These are phyloP conservation scores for Tinea pellionella DNA, from an alignment of 2,888 invertebrate genomes.

Conservation along the genomic window DNA sequence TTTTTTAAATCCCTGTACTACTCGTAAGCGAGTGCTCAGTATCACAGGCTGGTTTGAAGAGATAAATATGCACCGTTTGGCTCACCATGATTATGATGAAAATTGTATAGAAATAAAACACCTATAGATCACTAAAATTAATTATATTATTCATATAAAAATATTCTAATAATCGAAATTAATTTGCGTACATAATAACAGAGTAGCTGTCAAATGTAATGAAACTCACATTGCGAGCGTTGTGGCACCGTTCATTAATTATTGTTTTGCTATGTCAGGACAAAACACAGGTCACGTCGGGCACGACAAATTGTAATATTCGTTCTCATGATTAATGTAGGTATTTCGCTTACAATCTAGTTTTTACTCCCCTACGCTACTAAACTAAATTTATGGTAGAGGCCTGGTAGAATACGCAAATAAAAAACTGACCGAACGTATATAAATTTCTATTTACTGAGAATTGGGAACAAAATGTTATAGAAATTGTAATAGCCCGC, in stretches of 20 bases:
- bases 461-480: too few species aligned
- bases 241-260: slow-evolving; percentile 11
- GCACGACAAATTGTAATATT: slow-evolving; percentile 9
- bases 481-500: too few species aligned
- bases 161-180: slow-evolving; percentile 1
- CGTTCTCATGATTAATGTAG: slow-evolving; percentile 10
- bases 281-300: slow-evolving; percentile 9
- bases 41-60: too few species aligned
- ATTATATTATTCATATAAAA: too few species aligned
- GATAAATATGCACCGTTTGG: too few species aligned
- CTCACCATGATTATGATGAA: too few species aligned
- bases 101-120: too few species aligned
- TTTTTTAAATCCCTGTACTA: too few species aligned
- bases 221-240: neutral
- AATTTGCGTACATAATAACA: neutral
- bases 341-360: neutral
- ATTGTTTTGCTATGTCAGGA: slow-evolving; percentile 7
- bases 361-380: neutral
- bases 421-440: too few species aligned
- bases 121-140: too few species aligned
- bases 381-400: neutral
- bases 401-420: neutral
- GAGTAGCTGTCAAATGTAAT: neutral
- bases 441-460: too few species aligned
- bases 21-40: too few species aligned